Conservation (phyloP, 2,113 vertebrate species). For the Scalopus aquaticus region DNA sequence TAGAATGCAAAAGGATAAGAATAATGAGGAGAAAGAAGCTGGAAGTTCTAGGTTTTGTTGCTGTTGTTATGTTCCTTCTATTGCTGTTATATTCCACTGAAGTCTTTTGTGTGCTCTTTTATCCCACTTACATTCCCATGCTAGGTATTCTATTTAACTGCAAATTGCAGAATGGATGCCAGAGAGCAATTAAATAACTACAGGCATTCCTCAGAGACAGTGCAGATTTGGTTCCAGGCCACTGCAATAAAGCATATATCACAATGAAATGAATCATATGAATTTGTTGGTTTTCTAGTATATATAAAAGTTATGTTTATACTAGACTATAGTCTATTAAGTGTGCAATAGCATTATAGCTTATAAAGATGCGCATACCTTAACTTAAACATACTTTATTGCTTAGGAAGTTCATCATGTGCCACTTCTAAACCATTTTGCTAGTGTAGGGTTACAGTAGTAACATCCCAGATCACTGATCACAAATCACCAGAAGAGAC, state of each 20-base stretch:
- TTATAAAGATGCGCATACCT: neutral
- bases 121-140: neutral
- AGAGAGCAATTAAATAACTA: constrained; percentile 14
- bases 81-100: neutral
- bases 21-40: neutral
- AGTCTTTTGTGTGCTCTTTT: constrained; percentile 7
- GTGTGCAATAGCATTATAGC: neutral
- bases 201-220: neutral
- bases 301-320: neutral
- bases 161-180: constrained; percentile 2
- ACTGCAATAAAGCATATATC: neutral
- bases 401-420: neutral
- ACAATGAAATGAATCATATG: neutral
- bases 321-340: neutral
- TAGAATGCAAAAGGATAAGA: constrained; percentile 38
- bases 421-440: neutral
- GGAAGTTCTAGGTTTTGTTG: neutral
- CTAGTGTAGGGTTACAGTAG: neutral
- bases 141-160: constrained; percentile 35
- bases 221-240: neutral
- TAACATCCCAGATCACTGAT: neutral
- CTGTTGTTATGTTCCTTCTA: neutral
- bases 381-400: neutral
- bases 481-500: neutral
- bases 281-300: neutral